phyloP scores from a whole-genome alignment of 2,797 vertebrate species.

The Xiphophorus birchmanni region DNA sequence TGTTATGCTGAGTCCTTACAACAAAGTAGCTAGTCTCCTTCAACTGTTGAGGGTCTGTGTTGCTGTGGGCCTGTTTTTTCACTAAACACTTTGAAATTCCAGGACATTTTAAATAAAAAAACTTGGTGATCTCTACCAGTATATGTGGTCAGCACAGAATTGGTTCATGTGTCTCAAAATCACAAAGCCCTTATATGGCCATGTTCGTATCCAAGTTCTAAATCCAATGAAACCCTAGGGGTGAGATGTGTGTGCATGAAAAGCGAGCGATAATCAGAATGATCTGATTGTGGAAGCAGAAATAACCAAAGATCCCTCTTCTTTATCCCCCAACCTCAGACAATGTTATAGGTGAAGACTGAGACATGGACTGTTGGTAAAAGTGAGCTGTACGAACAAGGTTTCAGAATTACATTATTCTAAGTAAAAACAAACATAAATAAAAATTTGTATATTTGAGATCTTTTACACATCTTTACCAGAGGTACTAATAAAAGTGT shows the following conservation, averaged over 20 bases:
- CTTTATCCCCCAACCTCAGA: not conserved
- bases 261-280: not conserved
- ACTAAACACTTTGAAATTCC: not conserved
- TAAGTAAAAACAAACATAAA: not conserved
- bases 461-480: not conserved
- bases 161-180: not conserved
- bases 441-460: not conserved
- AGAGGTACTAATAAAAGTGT: not conserved
- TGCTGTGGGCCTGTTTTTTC: not conserved
- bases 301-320: not conserved
- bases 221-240: not conserved
- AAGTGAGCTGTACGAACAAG: not conserved
- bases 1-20: not conserved
- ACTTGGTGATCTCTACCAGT: not conserved
- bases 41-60: not conserved
- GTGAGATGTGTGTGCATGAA: not conserved
- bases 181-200: not conserved
- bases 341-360: not conserved
- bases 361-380: not conserved
- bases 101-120: not conserved
- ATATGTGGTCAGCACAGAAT: not conserved
- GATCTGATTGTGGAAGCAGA: not conserved
- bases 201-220: not conserved
- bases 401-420: not conserved
- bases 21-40: not conserved